Evolutionary conservation across 1,140 invertebrate species (phyloP).

Genomic region (Coptotermes formosanus): DNA sequence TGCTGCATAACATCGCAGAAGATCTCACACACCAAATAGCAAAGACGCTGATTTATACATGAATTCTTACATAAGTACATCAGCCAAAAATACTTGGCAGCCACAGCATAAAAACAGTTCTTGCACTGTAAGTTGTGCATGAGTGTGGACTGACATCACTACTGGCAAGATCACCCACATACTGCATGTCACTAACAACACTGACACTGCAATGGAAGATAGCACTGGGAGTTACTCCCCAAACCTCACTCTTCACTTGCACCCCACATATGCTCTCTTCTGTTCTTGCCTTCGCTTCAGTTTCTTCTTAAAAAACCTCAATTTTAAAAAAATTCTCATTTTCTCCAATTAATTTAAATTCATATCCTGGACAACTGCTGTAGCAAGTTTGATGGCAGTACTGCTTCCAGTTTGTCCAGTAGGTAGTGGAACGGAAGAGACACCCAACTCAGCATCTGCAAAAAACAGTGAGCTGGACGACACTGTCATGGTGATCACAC

Average conservation of each 20-base stretch:
- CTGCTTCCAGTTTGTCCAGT: constrained; percentile 79
- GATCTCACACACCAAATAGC: too few species aligned
- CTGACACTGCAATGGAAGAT: neutral
- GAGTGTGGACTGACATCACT: neutral
- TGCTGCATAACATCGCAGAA: too few species aligned
- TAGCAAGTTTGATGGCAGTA: constrained; percentile 78
- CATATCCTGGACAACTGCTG: constrained; percentile 82
- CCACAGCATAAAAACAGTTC: neutral
- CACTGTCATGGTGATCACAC: too few species aligned
- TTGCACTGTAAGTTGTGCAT: neutral
- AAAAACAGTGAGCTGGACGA: neutral
- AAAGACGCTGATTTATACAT: too few species aligned
- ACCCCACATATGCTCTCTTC: neutral
- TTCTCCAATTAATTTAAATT: constrained; percentile 39
- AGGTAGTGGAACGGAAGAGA: constrained; percentile 81
- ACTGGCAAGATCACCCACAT: neutral
- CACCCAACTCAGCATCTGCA: constrained; percentile 73
- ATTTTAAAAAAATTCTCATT: neutral
- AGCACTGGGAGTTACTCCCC: neutral
- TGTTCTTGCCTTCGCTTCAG: neutral
- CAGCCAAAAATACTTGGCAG: neutral
- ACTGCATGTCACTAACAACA: neutral
- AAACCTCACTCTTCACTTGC: neutral
- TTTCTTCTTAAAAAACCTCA: neutral
- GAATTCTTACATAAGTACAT: neutral